Evolutionary conservation across 2,888 invertebrate genomes (phyloP).

Genomic region (Acanthacorydalis orientalis): DNA sequence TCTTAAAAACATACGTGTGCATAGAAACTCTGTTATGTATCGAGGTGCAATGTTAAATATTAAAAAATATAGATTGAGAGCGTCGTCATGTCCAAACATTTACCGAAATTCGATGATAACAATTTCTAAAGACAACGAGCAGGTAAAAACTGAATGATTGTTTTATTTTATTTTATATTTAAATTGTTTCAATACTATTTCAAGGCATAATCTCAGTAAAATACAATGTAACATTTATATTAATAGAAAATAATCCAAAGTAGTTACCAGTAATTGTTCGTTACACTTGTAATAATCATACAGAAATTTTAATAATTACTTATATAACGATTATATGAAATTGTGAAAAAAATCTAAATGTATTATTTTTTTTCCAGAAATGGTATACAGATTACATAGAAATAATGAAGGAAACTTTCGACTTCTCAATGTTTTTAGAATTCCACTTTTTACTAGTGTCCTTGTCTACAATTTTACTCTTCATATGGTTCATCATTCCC

Average conservation of each 20-base stretch:
- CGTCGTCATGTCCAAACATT: constrained; percentile 85
- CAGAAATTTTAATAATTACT: too few species aligned
- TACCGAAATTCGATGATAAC: constrained; percentile 80
- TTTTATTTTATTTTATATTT: too few species aligned
- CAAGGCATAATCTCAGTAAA: too few species aligned
- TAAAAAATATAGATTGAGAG: constrained; percentile 61
- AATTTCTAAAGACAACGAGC: constrained; percentile 54
- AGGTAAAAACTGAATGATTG: constrained; percentile 36
- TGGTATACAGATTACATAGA: constrained; percentile 53
- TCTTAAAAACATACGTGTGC: constrained; percentile 52
- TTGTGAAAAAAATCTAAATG: too few species aligned
- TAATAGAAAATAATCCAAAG: too few species aligned
- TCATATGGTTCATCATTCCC: constrained; percentile 88
- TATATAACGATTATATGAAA: too few species aligned
- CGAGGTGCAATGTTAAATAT: constrained; percentile 73
- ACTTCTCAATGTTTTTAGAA: constrained; percentile 62
- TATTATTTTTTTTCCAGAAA: constrained; percentile 42
- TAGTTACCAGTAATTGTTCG: too few species aligned
- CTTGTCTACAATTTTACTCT: constrained; percentile 72
- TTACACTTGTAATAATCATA: too few species aligned
- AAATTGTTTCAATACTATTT: too few species aligned
- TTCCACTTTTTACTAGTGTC: constrained; percentile 66
- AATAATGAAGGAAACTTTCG: constrained; percentile 53
- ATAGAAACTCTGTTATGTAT: constrained; percentile 70
- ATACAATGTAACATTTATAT: too few species aligned